phyloP scores from a whole-genome alignment of 2,888 invertebrate species.

The Hirtodrosophila alboralis region DNA sequence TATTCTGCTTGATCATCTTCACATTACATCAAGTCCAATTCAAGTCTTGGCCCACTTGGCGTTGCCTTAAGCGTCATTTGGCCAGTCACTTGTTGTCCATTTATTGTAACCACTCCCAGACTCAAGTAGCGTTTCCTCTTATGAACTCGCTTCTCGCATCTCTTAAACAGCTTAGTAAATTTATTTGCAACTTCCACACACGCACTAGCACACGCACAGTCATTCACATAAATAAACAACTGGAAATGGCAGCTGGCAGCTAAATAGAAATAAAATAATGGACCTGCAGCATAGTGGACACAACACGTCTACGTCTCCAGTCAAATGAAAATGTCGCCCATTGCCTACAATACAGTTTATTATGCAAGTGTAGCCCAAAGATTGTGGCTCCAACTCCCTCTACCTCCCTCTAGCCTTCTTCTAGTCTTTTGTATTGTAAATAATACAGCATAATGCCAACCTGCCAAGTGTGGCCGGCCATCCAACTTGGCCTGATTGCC shows the following conservation, averaged over 20 bases:
- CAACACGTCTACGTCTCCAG: slow-evolving; percentile 18
- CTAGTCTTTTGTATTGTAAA: slow-evolving; percentile 75
- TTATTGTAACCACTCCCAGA: slow-evolving; percentile 30
- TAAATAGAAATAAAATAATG: slow-evolving; percentile 69
- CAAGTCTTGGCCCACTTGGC: slow-evolving; percentile 22
- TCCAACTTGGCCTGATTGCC: slow-evolving; percentile 50
- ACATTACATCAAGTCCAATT: slow-evolving; percentile 11
- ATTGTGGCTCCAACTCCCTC: slow-evolving; percentile 16
- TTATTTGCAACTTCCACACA: slow-evolving; percentile 60
- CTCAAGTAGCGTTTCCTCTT: slow-evolving; percentile 36
- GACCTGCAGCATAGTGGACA: slow-evolving; percentile 54
- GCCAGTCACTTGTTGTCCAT: slow-evolving; percentile 25
- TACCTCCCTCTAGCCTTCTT: neutral
- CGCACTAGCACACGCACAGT: slow-evolving; percentile 30
- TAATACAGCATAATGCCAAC: slow-evolving; percentile 70
- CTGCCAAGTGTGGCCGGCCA: slow-evolving; percentile 54
- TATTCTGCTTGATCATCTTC: slow-evolving; percentile 14
- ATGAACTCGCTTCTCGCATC: slow-evolving; percentile 26
- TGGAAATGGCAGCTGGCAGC: slow-evolving; percentile 39
- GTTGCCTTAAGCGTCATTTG: slow-evolving; percentile 48
- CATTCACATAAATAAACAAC: slow-evolving; percentile 74
- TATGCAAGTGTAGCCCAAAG: slow-evolving; percentile 50
- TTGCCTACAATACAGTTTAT: slow-evolving; percentile 70
- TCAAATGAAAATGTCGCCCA: slow-evolving; percentile 76
- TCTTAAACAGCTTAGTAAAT: slow-evolving; percentile 62